Evolutionary conservation across 2,888 invertebrate genomes (phyloP), one percentile per base, ranked within the genome.

Genomic region (Suillia variegata): DNA sequence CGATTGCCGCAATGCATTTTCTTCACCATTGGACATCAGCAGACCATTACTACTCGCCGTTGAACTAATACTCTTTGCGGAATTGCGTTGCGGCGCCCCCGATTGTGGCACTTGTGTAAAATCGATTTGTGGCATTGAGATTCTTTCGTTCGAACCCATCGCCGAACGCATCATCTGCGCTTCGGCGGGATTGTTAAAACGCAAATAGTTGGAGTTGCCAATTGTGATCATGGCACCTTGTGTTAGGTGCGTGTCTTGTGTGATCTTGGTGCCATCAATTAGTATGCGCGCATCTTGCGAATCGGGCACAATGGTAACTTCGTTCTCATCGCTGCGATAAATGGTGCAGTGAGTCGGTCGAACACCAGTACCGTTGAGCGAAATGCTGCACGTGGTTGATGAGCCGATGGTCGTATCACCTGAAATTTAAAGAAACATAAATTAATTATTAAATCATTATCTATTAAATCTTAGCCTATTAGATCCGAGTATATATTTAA

Each of bases 141-240:
- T 89, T 76, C 91, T 80, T 1, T 89, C 87, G 61, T 91, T 88
- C 31, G 81, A 81, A 58, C 79, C 84, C 64, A 94, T 84, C 4
- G 92, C 90, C 0, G 93, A 91, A 81, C 92, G 93, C 86, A 94
- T 91, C 70, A 93, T 86, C 80, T 90, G 89, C 3, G 94, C 94
- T 78, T 95, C 94, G 55, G 91, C 91, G 0, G 96, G 96, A 81
- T 95, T 93, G 83, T 96, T 95, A 85, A 94, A 96, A 45, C 96
- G 89, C 81, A 96, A 88, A 83, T 93, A 94, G 82, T 93, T 94
- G 54, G 95, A 93, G 53, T 94, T 87, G 24, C 96, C 96, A 70
- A 96, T 89, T 54, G 93, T 94, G 65, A 96, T 84, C 92, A 94
- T 95, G 77, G 93, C 93, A 74, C 95, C 95, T 87, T 94, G 94